Evolutionary conservation across 2,797 vertebrate species (phyloP).

Genomic region (Pitangus sulphuratus): DNA sequence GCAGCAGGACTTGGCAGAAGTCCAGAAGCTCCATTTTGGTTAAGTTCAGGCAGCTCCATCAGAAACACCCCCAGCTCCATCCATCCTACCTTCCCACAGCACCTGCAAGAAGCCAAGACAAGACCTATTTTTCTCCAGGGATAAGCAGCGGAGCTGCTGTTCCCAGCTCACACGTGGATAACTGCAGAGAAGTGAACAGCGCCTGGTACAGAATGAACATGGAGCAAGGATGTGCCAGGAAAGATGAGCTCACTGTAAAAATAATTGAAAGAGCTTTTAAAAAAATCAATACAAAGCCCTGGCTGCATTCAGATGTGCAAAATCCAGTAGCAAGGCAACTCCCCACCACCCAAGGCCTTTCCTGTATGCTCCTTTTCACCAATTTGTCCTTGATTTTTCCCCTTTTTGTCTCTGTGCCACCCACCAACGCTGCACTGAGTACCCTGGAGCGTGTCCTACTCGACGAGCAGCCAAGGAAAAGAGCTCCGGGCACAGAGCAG

Average conservation of each 20-base stretch:
- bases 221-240: background rate
- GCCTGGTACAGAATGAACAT: background rate
- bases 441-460: background rate
- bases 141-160: background rate
- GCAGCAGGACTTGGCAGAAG: background rate
- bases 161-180: background rate
- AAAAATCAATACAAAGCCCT: background rate
- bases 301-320: background rate
- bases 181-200: background rate
- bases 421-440: background rate
- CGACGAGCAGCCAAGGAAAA: background rate
- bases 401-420: background rate
- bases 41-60: background rate
- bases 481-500: background rate
- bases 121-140: background rate
- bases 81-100: background rate
- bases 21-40: too few species aligned
- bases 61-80: background rate
- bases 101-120: background rate
- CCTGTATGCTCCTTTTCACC: background rate
- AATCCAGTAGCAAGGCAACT: background rate
- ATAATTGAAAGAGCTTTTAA: slow-evolving; percentile 29
- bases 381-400: background rate
- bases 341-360: background rate
- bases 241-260: slow-evolving; percentile 23